A percentile compares a stretch with the other conserved stretches of the same genome.
Evolutionary conservation across 2,888 invertebrate species (phyloP).

Genomic region (Hydrotaea cyrtoneurina): DNA sequence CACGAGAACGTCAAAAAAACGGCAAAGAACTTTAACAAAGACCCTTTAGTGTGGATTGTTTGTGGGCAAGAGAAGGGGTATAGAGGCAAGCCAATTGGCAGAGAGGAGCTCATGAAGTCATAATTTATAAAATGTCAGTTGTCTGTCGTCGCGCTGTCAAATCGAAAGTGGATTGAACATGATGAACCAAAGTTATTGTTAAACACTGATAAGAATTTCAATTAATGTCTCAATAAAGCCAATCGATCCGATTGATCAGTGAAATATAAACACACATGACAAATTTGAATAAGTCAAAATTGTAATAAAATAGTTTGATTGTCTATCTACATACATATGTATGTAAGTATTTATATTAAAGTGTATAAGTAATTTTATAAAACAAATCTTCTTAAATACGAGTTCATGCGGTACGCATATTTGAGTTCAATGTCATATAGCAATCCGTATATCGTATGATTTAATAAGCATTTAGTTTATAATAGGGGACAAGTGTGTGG

Average conservation of each 20-base stretch:
- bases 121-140: constrained; percentile 81
- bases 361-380: too few species aligned
- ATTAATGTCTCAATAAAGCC: constrained; percentile 74
- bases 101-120: constrained; percentile 67
- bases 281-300: constrained; percentile 72
- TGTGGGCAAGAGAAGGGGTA: background rate
- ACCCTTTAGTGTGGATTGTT: constrained; percentile 10
- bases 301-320: background rate
- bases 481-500: too few species aligned
- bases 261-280: constrained; percentile 59
- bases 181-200: constrained; percentile 75
- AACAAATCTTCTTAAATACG: too few species aligned
- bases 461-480: too few species aligned
- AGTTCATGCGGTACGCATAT: too few species aligned
- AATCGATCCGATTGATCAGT: constrained; percentile 55
- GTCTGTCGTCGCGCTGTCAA: constrained; percentile 81
- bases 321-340: too few species aligned
- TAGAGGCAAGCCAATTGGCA: constrained; percentile 45
- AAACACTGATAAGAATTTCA: constrained; percentile 80
- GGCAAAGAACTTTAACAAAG: constrained; percentile 46
- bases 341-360: too few species aligned
- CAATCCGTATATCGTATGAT: too few species aligned
- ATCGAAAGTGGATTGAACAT: constrained; percentile 81
- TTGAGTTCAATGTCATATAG: too few species aligned
- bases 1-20: constrained; percentile 28